Evolutionary conservation across 2,797 vertebrate species (phyloP), one percentile per base, ranked within the genome.

Genomic region (Microcaecilia unicolor): DNA sequence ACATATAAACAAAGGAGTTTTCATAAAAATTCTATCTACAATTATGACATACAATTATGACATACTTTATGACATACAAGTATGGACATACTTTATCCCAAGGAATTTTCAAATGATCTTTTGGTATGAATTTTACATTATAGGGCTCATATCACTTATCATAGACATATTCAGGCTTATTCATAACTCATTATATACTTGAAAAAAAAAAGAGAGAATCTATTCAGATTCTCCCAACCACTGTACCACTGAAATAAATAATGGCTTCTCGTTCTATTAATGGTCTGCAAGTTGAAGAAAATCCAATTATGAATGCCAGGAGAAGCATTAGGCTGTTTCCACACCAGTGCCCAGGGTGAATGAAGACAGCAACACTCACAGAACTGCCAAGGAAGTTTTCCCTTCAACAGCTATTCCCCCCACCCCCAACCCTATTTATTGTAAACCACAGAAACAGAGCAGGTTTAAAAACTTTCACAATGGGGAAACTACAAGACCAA

Each of bases 281-380:
- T 45, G 43, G 27, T 38, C 45, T 39, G 34, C 34, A 68, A 60
- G 51, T 39, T 31, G 45, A 53, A 55, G 23, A 25, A 59, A 70
- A 59, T 59, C 31, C 31, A 64, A 50, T 57, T 59, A 55, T 31
- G 55, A 61, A 59, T 55, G 50, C 50, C 41, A 66, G 34, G 48
- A 61, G 39, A 28, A 45, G 25, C 47, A 58, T 48, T 39, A 38
- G 41, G 28, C 55, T 46, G 48, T 43, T 67, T 62, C 55, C 58
- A 58, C 63, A 42, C 44, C 48, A 45, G 31, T 51, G 43, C 54
- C 56, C 29, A 16, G 26, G 33, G 4, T 47, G 46, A 69, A 55
- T 37, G 15, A 41, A 5, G 5, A 29, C 15, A 49, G 26, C 28
- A 51, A 32, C 10, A 25, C 32, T 42, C n/a, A n/a, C 28, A 39